Percentiles rank a stretch among this genome's conserved stretches.
Evolutionary conservation across 1,140 invertebrate species (phyloP).

Genomic region (Eumeta japonica): DNA sequence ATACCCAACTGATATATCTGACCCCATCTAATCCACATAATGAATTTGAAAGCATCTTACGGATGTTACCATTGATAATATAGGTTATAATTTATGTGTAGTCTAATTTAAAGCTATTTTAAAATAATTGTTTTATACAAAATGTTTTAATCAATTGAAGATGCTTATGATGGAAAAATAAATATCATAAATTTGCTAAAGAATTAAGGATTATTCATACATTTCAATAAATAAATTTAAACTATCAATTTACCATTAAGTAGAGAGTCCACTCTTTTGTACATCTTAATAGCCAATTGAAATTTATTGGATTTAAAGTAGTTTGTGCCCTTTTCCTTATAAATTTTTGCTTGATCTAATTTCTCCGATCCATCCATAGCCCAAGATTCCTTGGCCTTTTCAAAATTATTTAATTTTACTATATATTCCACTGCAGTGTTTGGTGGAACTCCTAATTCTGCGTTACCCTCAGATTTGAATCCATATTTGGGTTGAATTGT

Average conservation of each 20-base stretch:
- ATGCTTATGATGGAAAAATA: no score
- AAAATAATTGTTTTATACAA: no score
- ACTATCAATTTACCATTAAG: constrained; percentile 34
- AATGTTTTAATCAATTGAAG: no score
- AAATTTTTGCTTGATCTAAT: constrained; percentile 76
- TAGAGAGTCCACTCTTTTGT: constrained; percentile 68
- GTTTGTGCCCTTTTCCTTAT: constrained; percentile 88
- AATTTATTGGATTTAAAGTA: constrained; percentile 86
- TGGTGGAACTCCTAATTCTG: constrained; percentile 74
- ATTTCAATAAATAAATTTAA: no score
- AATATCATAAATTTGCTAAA: no score
- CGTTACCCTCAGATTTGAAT: constrained; percentile 73
- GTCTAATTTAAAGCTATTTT: no score
- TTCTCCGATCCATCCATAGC: constrained; percentile 76
- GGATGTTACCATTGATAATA: no score
- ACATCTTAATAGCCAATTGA: constrained; percentile 82
- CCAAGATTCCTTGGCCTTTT: constrained; percentile 82
- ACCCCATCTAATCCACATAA: no score
- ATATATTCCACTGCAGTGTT: constrained; percentile 79
- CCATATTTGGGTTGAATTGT: constrained; percentile 79
- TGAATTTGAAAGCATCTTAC: no score
- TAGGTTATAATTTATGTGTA: no score
- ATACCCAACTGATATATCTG: no score
- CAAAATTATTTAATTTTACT: constrained; percentile 79
- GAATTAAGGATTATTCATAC: no score